Evolutionary conservation across 2,888 invertebrate species (phyloP).

Genomic region (Philhelius pedissequus): DNA sequence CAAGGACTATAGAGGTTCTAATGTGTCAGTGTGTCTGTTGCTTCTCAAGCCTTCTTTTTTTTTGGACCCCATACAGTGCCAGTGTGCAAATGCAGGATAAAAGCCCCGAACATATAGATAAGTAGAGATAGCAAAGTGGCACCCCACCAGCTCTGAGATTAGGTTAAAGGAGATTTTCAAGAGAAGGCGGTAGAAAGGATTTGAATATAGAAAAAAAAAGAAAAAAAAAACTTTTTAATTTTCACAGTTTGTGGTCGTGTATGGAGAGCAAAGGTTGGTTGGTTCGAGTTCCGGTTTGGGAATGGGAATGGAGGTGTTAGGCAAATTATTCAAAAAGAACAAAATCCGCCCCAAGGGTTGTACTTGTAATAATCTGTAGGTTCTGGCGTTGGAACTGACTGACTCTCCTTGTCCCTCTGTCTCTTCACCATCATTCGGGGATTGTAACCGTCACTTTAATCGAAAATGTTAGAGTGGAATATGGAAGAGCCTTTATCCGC

Average conservation of each 20-base stretch:
- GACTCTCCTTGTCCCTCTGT: background rate
- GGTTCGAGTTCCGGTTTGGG: no score
- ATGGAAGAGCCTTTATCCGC: slow-evolving; percentile 40
- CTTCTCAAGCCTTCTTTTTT: background rate
- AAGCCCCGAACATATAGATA: background rate
- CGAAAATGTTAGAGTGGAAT: slow-evolving; percentile 48
- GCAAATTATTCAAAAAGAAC: slow-evolving; percentile 36
- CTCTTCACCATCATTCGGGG: background rate
- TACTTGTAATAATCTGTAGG: slow-evolving; percentile 48
- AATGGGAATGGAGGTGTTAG: background rate
- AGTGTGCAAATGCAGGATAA: background rate
- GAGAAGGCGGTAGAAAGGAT: slow-evolving; percentile 48
- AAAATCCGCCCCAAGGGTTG: slow-evolving; percentile 31
- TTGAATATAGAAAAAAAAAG: slow-evolving; percentile 25
- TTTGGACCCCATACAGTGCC: background rate
- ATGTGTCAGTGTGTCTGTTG: slow-evolving; percentile 12
- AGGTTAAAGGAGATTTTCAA: slow-evolving; percentile 43
- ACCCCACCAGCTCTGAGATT: slow-evolving; percentile 24
- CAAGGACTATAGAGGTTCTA: slow-evolving; percentile 7
- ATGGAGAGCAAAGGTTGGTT: background rate
- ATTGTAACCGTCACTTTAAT: slow-evolving; percentile 51
- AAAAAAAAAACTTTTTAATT: slow-evolving; percentile 57
- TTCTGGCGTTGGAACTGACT: background rate
- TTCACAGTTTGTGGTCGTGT: slow-evolving; percentile 26
- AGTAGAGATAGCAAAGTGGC: background rate